A percentile compares a stretch with the other conserved stretches of the same genome.
Conservation (phyloP, 1,140 invertebrate genomes). For the Druon quercuslanigerum region DNA sequence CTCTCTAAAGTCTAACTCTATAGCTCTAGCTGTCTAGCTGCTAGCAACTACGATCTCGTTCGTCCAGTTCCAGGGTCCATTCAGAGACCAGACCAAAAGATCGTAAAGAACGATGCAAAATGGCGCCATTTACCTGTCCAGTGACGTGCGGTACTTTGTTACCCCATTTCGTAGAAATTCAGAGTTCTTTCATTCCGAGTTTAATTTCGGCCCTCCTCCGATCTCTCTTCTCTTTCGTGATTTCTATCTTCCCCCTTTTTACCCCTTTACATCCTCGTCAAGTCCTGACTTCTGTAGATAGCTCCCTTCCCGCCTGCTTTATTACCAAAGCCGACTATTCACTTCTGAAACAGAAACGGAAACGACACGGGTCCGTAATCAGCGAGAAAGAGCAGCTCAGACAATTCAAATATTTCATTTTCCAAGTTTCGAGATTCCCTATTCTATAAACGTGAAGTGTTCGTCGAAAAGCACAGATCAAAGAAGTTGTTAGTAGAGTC, state of each 20-base stretch:
- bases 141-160: neutral
- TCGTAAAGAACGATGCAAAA: neutral
- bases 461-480: no score
- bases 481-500: no score
- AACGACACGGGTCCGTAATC: slow-evolving; percentile 1
- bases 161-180: slow-evolving; percentile 6
- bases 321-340: slow-evolving; percentile 8
- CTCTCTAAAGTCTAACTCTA: no score
- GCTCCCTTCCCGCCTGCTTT: neutral
- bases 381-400: slow-evolving; percentile 7
- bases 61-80: neutral
- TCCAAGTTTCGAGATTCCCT: neutral
- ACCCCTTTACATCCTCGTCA: neutral
- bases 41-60: neutral
- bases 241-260: neutral
- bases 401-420: slow-evolving; percentile 11
- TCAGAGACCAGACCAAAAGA: neutral
- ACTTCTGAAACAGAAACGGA: neutral
- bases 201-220: neutral
- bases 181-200: neutral
- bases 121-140: neutral
- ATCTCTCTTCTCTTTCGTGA: neutral
- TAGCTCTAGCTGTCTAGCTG: no score
- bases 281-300: slow-evolving; percentile 1
- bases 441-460: neutral